A percentile compares a stretch with the other conserved stretches of the same genome.
Conservation (phyloP, 2,113 vertebrate genomes). For the Poeciliopsis turrubarensis region DNA sequence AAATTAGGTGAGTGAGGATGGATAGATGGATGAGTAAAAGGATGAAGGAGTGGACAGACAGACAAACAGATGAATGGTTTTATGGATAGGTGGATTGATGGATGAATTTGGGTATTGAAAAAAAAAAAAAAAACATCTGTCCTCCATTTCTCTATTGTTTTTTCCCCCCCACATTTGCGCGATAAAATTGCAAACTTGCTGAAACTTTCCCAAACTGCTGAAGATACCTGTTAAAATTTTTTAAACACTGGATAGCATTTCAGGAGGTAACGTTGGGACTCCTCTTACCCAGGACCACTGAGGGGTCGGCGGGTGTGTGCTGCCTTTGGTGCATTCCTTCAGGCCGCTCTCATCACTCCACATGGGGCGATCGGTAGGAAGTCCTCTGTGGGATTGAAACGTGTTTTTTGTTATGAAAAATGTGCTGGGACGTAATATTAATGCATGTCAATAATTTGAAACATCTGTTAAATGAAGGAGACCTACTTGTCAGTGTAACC, state of each 20-base stretch:
- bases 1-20: background rate
- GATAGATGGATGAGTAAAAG: too few species aligned
- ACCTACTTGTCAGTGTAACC: slow-evolving; percentile 93
- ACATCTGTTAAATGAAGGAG: background rate
- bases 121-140: too few species aligned
- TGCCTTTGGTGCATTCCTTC: slow-evolving; percentile 90
- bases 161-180: too few species aligned
- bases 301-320: slow-evolving; percentile 88
- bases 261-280: background rate
- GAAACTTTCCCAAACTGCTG: background rate
- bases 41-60: too few species aligned
- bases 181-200: background rate
- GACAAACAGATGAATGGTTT: too few species aligned
- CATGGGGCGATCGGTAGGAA: slow-evolving; percentile 95
- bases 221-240: too few species aligned
- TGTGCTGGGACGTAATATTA: background rate
- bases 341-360: slow-evolving; percentile 93
- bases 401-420: background rate
- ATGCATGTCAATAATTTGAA: background rate
- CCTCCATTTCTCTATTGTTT: too few species aligned
- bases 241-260: too few species aligned
- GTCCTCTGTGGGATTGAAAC: slow-evolving; percentile 81
- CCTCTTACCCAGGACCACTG: slow-evolving; percentile 93
- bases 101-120: too few species aligned
- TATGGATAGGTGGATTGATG: too few species aligned